Percentiles rank a stretch among this genome's conserved stretches.
Conservation (phyloP, 53 echinoderm and acorn worm genomes). For the Pentamera pediparva region DNA sequence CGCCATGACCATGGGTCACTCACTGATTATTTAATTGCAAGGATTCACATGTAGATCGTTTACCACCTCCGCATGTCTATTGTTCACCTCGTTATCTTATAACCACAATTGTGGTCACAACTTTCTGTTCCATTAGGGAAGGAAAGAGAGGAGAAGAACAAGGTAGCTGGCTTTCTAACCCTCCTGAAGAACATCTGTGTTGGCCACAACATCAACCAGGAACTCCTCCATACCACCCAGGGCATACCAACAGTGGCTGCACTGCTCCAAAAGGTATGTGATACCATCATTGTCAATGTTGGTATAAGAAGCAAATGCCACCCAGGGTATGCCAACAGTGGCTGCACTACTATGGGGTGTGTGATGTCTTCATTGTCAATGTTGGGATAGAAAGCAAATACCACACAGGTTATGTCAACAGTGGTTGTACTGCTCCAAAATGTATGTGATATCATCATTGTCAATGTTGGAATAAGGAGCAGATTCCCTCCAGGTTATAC, state of each 20-base stretch:
- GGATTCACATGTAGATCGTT: no score
- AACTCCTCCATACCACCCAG: slow-evolving; percentile 79
- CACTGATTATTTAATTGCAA: no score
- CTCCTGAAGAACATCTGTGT: slow-evolving; percentile 78
- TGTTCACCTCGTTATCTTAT: no score
- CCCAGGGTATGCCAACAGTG: slow-evolving; percentile 87
- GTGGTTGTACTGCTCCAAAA: slow-evolving; percentile 91
- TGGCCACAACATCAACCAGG: slow-evolving; percentile 87
- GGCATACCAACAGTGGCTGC: slow-evolving; percentile 91
- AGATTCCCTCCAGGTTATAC: no score
- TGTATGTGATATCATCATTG: slow-evolving; percentile 29
- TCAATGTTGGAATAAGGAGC: not conserved
- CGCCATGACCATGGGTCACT: no score
- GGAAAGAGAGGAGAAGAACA: slow-evolving; percentile 68
- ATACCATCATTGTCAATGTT: not conserved
- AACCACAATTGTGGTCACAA: not conserved
- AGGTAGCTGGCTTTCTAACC: slow-evolving; percentile 83
- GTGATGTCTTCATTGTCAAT: not conserved
- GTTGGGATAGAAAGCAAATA: slow-evolving; percentile 28
- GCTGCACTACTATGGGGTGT: slow-evolving; percentile 89
- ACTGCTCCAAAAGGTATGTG: slow-evolving; percentile 82
- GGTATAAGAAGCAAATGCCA: slow-evolving; percentile 28
- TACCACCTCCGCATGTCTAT: no score
- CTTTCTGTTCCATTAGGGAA: slow-evolving; percentile 27
- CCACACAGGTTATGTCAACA: slow-evolving; percentile 83